Evolutionary conservation across 2,888 invertebrate genomes (phyloP).

Genomic region (Teleiodes luculella): DNA sequence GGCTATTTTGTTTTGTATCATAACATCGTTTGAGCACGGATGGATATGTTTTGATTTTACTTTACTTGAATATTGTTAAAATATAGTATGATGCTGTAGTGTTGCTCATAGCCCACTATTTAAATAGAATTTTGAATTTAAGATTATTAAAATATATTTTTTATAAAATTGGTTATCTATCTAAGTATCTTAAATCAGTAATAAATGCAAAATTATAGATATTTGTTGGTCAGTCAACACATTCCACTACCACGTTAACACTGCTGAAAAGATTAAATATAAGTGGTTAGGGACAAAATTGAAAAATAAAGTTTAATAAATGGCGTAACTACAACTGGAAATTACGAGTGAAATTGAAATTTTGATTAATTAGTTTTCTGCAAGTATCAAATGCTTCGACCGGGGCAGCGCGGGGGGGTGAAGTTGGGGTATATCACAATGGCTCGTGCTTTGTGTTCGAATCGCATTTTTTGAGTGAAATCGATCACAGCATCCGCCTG

Average conservation of each 20-base stretch:
- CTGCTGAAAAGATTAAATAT: no score
- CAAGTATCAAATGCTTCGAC: slow-evolving; percentile 2
- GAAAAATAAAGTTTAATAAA: no score
- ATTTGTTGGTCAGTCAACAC: no score
- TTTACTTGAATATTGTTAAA: slow-evolving; percentile 61
- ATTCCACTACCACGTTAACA: no score
- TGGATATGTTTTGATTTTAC: slow-evolving; percentile 70
- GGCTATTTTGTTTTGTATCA: slow-evolving; percentile 56
- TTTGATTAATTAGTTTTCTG: not conserved
- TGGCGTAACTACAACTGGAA: no score
- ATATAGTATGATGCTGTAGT: slow-evolving; percentile 30
- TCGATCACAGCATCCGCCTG: slow-evolving; percentile 61
- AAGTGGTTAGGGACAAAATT: no score
- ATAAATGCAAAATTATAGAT: no score
- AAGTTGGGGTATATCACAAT: slow-evolving; percentile 65
- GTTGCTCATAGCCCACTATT: slow-evolving; percentile 43
- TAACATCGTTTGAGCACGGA: slow-evolving; percentile 52
- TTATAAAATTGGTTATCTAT: no score
- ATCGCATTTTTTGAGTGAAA: slow-evolving; percentile 73
- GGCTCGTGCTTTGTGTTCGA: slow-evolving; percentile 66
- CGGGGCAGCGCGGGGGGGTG: slow-evolving; percentile 41
- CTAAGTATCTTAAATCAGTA: no score
- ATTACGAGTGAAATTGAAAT: no score
- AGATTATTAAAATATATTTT: no score
- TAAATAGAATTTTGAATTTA: no score